A percentile compares a stretch with the other conserved stretches of the same genome.
Conservation (phyloP, 2,797 vertebrate species). For the Takifugu ocellatus region DNA sequence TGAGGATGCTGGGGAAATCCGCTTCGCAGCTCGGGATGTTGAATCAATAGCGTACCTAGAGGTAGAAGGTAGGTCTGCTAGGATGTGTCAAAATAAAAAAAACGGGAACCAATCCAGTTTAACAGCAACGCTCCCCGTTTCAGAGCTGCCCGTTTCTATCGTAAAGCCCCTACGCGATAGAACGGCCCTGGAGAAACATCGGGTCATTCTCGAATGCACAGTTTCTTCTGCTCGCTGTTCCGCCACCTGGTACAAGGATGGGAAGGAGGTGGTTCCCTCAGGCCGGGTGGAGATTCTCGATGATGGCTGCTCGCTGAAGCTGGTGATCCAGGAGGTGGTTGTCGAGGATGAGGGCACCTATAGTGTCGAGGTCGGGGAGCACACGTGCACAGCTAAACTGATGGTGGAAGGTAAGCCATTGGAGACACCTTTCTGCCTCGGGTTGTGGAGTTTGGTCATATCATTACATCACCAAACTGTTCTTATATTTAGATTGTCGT, state of each 20-base stretch:
- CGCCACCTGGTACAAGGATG: conserved; percentile 83
- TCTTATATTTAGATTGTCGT: no score
- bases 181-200: conserved; percentile 86
- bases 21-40: conserved; percentile 78
- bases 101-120: not conserved
- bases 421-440: not conserved
- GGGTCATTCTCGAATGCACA: conserved; percentile 89
- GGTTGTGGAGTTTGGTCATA: no score
- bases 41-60: conserved; percentile 80
- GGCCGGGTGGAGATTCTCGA: conserved; percentile 84
- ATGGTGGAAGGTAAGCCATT: conserved; percentile 84
- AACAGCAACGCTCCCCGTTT: not conserved
- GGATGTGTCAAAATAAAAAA: no score
- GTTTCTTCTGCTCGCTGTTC: conserved; percentile 80
- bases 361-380: conserved; percentile 82
- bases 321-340: conserved; percentile 83
- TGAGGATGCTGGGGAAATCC: conserved; percentile 85
- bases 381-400: conserved; percentile 81
- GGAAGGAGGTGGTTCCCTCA: conserved; percentile 76
- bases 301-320: conserved; percentile 85
- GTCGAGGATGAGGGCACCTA: conserved; percentile 88
- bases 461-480: no score
- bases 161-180: conserved; percentile 89
- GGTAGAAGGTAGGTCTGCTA: conserved; percentile 79
- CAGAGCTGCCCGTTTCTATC: conserved; percentile 80